These are phyloP conservation scores for Gonatopus flavifemur DNA, from an alignment of 1,140 invertebrate genomes.

Conservation along the genomic window DNA sequence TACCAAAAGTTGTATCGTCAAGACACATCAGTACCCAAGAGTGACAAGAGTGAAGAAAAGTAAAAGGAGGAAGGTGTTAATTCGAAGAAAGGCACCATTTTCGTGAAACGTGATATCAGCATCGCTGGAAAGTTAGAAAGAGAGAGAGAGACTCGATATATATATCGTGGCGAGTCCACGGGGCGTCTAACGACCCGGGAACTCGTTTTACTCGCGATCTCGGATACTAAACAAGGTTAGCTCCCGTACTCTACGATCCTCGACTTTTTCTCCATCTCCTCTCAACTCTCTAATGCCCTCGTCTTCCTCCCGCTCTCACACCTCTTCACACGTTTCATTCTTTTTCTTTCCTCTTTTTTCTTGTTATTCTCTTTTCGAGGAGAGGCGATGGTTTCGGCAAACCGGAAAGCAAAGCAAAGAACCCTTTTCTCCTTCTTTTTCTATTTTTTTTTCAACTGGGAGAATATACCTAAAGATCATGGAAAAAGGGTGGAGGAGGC, in stretches of 20 bases:
- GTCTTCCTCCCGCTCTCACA: neutral
- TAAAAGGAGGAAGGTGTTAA: constrained; percentile 11
- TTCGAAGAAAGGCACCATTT: constrained; percentile 25
- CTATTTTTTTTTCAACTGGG: neutral
- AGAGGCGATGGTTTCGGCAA: too few species aligned
- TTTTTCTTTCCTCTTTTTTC: neutral
- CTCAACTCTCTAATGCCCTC: neutral
- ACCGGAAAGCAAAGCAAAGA: too few species aligned
- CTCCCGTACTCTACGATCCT: constrained; percentile 10
- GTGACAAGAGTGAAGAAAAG: neutral
- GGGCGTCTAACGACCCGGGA: constrained; percentile 26
- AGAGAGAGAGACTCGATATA: constrained; percentile 1
- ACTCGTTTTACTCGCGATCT: constrained; percentile 34
- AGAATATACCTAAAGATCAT: neutral
- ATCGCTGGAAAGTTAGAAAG: constrained; percentile 8
- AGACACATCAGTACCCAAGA: too few species aligned
- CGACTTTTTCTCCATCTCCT: constrained; percentile 5
- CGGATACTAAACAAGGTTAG: constrained; percentile 28
- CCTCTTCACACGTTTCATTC: neutral
- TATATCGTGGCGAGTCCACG: neutral
- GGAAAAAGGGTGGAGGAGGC: neutral
- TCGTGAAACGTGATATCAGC: constrained; percentile 29
- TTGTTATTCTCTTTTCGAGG: too few species aligned
- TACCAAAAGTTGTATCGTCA: too few species aligned
- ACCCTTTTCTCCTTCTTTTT: neutral